Evolutionary conservation across 2,113 vertebrate species (phyloP), one percentile per base, ranked within the genome.

Genomic region (Ophthalmolycus amberensis): DNA sequence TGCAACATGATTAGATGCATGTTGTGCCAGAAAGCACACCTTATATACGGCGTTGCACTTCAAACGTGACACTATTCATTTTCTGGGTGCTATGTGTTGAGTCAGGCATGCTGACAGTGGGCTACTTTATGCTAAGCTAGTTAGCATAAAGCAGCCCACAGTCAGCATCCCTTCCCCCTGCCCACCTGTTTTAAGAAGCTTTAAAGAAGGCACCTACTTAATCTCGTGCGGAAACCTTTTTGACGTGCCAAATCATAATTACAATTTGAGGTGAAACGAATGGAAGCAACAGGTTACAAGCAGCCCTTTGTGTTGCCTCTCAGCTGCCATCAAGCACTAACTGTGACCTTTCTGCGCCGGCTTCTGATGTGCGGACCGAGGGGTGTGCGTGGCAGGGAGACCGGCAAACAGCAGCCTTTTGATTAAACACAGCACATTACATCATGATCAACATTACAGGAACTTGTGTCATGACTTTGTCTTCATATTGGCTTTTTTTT

Each of bases 231-330:
- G 58, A 76, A 76, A 44, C 58, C 29, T 68, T 58, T 90, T 75
- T 87, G 44, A 88, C 87, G 85, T 37, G 78, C 37, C 75, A 60
- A 78, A 92, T 93, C 80, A 85, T 88, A 91, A 91, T 92, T 91
- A 79, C 86, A 90, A 91, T 92, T 91, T 88, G 34, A 79, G 50
- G 77, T 70, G 60, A 85, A 40, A 79, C 32, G 0, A 89, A 81
- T 11, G 32, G 75, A 86, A 89, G 60, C 84, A 92, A 92, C 91
- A 88, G 91, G 84, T 58, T 60, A 88, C 83, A 88, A 89, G 85
- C 65, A 79, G 80, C 44, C 65, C 79, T 89, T 77, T 82, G 68
- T 83, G 81, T 88, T 60, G 25, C 84, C 81, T 64, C 82, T 71
- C 81, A 58, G 86, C 81, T 32, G 66, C 70, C 80, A 85, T 93